Conservation (phyloP, 2,113 vertebrate species). For the Philantomba maxwellii region DNA sequence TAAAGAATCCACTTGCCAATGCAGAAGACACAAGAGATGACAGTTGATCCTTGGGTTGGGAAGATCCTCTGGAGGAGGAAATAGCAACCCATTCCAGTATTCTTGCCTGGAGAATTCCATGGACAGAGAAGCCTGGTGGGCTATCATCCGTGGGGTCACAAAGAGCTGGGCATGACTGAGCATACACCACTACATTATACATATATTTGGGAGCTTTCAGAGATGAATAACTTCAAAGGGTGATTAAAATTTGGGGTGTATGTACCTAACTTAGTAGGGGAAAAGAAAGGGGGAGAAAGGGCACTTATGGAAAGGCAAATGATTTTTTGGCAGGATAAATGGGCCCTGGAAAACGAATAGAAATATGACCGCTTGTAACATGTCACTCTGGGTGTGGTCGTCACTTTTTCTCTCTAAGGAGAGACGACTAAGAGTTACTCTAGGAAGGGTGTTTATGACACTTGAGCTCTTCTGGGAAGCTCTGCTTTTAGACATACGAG, state of each 20-base stretch:
- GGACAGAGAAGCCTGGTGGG: not conserved
- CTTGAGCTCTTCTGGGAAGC: not conserved
- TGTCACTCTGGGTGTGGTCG: not conserved
- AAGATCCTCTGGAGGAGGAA: not conserved
- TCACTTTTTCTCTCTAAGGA: not conserved
- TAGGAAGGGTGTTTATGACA: not conserved
- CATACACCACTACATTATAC: fast-evolving
- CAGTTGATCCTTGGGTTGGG: not conserved
- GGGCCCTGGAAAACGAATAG: not conserved
- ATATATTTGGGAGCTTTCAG: not conserved
- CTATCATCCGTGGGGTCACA: not conserved
- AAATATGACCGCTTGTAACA: not conserved
- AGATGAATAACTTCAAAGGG: not conserved
- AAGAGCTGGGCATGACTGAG: not conserved
- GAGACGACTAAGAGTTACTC: not conserved
- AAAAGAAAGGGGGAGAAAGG: not conserved
- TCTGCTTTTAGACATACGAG: not conserved
- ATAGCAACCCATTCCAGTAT: not conserved
- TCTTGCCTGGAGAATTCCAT: not conserved
- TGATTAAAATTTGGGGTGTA: not conserved
- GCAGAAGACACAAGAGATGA: not conserved
- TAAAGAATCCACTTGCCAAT: not conserved
- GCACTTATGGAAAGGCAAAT: not conserved
- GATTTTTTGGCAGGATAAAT: not conserved
- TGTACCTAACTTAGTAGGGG: not conserved